Base-by-base conservation (phyloP, 2,797 vertebrate species). In the Chrosomus eos region DNA sequence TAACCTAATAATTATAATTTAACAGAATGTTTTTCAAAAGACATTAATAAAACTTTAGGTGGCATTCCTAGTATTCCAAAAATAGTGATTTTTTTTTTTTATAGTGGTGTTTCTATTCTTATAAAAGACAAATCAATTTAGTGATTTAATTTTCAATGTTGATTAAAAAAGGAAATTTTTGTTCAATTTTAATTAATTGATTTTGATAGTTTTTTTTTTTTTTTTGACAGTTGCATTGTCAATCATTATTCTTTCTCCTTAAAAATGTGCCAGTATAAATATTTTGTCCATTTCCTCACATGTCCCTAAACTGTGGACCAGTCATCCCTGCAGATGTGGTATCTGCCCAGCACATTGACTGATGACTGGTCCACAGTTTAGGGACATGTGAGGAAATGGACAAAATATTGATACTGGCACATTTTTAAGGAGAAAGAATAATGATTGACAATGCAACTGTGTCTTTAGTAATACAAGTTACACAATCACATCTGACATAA, bases 231-330 rank as follows among this genome's bases (percentile, higher is more conserved):
- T 18, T 58, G 33, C 31, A 58, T 26, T 58, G 23, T 26, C 36
- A 3, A 60, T 28, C 38, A 1, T 82, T 74, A 33, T 4, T 48
- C 31, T 48, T 66, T 62, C 38, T 72, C 43, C 38, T 23, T 4
- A 68, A 31, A 76, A 55, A 70, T 43, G 10, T 43, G 62, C n/a
- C 45, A 23, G 18, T 58, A 43, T 84, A 7, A 19, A 23, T 28
- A 48, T 67, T 74, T 28, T 19, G 19, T 79, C 45, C 28, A 64
- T 76, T 85, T 83, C 53, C 74, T 81, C 33, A 4, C 18, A 11
- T 72, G 76, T 75, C 86, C 83, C 21, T 87, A 86, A 85, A 83
- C 83, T 74, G n/a, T 80, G 66, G 82, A 76, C 80, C 28, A 48
- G 38, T 74, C 40, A 60, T 70, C n/a, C n/a, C n/a, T 19, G 36